phyloP scores from a whole-genome alignment of 2,888 invertebrate species.

The Leptarthrus brevirostris region DNA sequence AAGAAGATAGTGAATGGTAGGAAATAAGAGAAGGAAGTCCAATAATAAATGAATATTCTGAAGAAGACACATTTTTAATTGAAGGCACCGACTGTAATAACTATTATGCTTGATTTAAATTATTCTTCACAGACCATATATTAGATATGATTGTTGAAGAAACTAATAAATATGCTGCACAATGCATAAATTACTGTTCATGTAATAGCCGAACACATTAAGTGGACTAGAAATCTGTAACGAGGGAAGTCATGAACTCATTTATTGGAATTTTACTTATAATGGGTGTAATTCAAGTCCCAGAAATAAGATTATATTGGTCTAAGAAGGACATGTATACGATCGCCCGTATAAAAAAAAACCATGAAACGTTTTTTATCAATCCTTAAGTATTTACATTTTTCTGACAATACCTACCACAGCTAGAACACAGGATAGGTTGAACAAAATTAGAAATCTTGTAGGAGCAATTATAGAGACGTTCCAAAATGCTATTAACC shows the following conservation, averaged over 20 bases:
- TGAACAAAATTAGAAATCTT: constrained; percentile 50
- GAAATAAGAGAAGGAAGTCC: constrained; percentile 1
- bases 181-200: background rate
- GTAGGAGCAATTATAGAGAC: constrained; percentile 26
- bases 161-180: constrained; percentile 12
- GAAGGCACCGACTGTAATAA: constrained; percentile 14
- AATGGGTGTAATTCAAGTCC: constrained; percentile 7
- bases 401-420: constrained; percentile 56
- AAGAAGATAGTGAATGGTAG: constrained; percentile 5
- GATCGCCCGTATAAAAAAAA: constrained; percentile 7
- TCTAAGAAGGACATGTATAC: background rate
- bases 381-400: constrained; percentile 50
- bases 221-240: background rate
- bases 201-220: background rate
- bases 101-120: background rate
- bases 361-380: constrained; percentile 23
- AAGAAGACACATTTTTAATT: background rate
- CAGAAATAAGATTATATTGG: constrained; percentile 12
- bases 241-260: constrained; percentile 11
- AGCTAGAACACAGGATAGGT: constrained; percentile 53
- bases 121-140: constrained; percentile 15
- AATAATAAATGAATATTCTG: constrained; percentile 12
- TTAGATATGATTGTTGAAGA: background rate
- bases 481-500: constrained; percentile 49
- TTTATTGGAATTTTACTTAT: constrained; percentile 3